These are phyloP conservation scores for Lasioglossum marginatum DNA, from an alignment of 2,888 invertebrate species.

Conservation along the genomic window DNA sequence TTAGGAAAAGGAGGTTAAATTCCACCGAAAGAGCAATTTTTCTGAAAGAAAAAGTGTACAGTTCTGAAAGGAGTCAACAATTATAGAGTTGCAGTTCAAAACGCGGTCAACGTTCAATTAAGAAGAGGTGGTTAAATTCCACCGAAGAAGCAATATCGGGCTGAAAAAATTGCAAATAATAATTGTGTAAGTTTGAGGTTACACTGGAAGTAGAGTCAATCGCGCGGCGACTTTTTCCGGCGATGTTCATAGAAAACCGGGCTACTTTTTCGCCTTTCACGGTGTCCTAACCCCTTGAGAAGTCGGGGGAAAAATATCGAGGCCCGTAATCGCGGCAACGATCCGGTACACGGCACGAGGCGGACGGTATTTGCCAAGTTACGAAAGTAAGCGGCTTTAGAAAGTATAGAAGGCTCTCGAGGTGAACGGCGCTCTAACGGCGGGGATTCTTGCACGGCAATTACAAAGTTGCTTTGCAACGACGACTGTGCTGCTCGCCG, in stretches of 20 bases:
- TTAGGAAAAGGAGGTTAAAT: neutral
- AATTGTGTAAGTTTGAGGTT: neutral
- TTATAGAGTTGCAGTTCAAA: neutral
- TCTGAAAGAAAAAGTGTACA: neutral
- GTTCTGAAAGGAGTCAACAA: neutral
- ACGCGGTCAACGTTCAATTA: neutral
- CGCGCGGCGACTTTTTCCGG: neutral
- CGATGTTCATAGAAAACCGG: neutral
- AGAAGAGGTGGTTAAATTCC: neutral
- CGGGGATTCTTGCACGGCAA: constrained; percentile 61
- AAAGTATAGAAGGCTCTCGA: constrained; percentile 81
- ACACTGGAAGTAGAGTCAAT: neutral
- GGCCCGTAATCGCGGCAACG: constrained; percentile 49
- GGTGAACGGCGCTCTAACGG: constrained; percentile 78
- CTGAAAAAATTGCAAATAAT: neutral
- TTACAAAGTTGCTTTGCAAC: constrained; percentile 63
- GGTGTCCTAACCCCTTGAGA: constrained; percentile 3
- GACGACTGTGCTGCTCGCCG: constrained; percentile 41
- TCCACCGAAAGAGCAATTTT: neutral
- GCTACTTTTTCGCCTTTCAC: constrained; percentile 8
- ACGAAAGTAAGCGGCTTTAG: constrained; percentile 84
- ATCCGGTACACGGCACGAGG: constrained; percentile 54
- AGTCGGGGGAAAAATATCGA: constrained; percentile 38
- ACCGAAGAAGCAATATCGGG: neutral
- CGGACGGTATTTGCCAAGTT: constrained; percentile 74